Percentiles rank a stretch among this genome's conserved stretches.
phyloP scores from a whole-genome alignment of 2,888 invertebrate species.

The Venusia cambrica region DNA sequence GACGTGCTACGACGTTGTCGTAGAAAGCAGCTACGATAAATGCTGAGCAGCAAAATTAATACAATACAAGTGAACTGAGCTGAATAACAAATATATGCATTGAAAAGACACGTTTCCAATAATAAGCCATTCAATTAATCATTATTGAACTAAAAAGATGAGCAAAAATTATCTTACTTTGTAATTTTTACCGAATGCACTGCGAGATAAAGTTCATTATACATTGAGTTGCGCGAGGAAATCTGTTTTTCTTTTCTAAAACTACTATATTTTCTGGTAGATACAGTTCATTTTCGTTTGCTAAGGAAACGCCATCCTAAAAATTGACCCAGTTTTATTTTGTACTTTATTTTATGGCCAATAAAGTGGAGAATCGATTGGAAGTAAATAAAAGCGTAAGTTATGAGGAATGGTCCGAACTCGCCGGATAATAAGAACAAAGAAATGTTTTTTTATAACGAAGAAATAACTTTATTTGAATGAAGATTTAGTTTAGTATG shows the following conservation, averaged over 20 bases:
- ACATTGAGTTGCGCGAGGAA: too few relatives aligned
- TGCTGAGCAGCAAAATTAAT: too few relatives aligned
- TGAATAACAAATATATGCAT: too few relatives aligned
- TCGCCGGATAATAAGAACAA: conserved; percentile 4
- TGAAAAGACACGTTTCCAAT: conserved; percentile 14
- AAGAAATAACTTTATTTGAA: neutral
- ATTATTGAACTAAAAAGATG: neutral
- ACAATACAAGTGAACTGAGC: too few relatives aligned
- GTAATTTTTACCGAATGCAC: too few relatives aligned
- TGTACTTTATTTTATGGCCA: conserved; percentile 6
- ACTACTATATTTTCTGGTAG: too few relatives aligned
- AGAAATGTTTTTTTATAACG: neutral
- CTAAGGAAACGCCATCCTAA: too few relatives aligned
- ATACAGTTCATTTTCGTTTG: neutral
- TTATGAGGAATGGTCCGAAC: conserved; percentile 13
- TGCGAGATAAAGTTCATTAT: too few relatives aligned
- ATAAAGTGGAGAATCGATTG: conserved; percentile 7
- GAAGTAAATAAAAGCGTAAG: conserved; percentile 13
- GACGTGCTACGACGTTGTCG: conserved; percentile 6
- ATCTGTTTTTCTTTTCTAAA: too few relatives aligned
- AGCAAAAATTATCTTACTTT: too few relatives aligned
- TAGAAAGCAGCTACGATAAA: too few relatives aligned
- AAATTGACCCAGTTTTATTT: conserved; percentile 7
- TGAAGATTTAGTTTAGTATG: neutral
- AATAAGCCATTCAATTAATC: conserved; percentile 8